Percentiles rank a stretch among this genome's conserved stretches.
Conservation (phyloP, 2,888 invertebrate species). For the Malacosoma neustria region DNA sequence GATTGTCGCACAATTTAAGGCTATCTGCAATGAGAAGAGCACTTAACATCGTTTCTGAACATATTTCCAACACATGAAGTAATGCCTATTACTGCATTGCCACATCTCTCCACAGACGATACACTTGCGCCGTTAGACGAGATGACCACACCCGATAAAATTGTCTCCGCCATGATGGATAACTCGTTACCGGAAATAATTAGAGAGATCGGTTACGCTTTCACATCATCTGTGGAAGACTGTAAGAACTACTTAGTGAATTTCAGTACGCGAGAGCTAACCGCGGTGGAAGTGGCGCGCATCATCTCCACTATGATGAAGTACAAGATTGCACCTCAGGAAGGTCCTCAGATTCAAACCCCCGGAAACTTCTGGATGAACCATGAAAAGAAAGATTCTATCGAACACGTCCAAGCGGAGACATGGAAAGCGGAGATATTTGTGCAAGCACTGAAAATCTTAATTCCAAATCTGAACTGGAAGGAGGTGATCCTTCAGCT, state of each 20-base stretch:
- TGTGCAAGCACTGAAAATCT: conserved; percentile 92
- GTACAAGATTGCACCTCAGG: conserved; percentile 78
- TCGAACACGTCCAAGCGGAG: conserved; percentile 56
- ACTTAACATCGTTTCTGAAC: too few species aligned
- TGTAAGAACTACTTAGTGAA: conserved; percentile 90
- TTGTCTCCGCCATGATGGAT: conserved; percentile 78
- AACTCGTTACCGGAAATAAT: conserved; percentile 90
- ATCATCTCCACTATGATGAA: conserved; percentile 91
- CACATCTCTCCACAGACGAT: conserved; percentile 88
- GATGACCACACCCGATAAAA: conserved; percentile 78
- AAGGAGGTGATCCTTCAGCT: conserved; percentile 93
- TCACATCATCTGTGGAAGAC: conserved; percentile 90
- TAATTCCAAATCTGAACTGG: conserved; percentile 92
- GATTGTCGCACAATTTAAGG: too few species aligned
- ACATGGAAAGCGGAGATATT: conserved; percentile 97
- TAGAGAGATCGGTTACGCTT: conserved; percentile 93
- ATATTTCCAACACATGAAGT: conserved; percentile 94
- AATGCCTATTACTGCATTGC: conserved; percentile 92
- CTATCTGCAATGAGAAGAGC: too few species aligned
- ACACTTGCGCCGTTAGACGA: conserved; percentile 78
- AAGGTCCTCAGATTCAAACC: conserved; percentile 81
- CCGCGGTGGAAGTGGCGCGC: conserved; percentile 88
- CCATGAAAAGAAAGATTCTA: conserved; percentile 70
- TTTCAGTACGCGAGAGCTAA: conserved; percentile 87
- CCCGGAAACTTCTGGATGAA: conserved; percentile 79